Evolutionary conservation across 2,113 vertebrate species (phyloP).

Genomic region (Lepus timidus): DNA sequence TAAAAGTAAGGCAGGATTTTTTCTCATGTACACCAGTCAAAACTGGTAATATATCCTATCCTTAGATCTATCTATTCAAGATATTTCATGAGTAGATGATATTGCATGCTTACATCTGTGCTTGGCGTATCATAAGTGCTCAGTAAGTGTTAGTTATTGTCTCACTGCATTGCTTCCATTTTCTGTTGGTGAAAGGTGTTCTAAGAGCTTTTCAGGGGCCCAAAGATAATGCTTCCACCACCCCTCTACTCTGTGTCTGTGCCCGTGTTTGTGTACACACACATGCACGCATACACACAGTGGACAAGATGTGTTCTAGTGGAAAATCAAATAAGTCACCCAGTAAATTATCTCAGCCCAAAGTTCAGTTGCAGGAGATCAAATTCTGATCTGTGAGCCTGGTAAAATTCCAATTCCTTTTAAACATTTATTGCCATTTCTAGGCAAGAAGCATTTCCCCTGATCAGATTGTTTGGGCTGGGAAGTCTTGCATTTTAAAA

Average conservation of each 20-base stretch:
- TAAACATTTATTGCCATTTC: constrained; percentile 79
- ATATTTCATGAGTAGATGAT: constrained; percentile 31
- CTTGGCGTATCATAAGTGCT: background rate
- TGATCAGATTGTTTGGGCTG: constrained; percentile 71
- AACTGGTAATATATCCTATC: background rate
- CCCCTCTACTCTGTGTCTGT: background rate
- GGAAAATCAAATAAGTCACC: constrained; percentile 59
- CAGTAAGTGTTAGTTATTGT: background rate
- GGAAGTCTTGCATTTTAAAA: constrained; percentile 79
- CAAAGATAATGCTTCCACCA: background rate
- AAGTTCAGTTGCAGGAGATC: constrained; percentile 76
- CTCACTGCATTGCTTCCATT: background rate
- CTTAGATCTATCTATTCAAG: constrained; percentile 31
- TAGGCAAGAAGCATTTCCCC: constrained; percentile 78
- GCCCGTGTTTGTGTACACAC: background rate
- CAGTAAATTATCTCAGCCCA: constrained; percentile 73
- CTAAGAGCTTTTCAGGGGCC: background rate
- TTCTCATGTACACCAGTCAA: constrained; percentile 32
- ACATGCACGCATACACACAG: too few relatives aligned
- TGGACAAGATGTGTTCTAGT: constrained; percentile 30
- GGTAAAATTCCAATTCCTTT: constrained; percentile 72
- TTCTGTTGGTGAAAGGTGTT: background rate
- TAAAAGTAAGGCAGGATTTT: constrained; percentile 25
- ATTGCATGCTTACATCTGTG: background rate
- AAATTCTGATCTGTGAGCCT: constrained; percentile 70